Percentiles rank a stretch among this genome's conserved stretches.
Conservation (phyloP, 2,797 vertebrate species). For the Chaetodon trifasciatus region DNA sequence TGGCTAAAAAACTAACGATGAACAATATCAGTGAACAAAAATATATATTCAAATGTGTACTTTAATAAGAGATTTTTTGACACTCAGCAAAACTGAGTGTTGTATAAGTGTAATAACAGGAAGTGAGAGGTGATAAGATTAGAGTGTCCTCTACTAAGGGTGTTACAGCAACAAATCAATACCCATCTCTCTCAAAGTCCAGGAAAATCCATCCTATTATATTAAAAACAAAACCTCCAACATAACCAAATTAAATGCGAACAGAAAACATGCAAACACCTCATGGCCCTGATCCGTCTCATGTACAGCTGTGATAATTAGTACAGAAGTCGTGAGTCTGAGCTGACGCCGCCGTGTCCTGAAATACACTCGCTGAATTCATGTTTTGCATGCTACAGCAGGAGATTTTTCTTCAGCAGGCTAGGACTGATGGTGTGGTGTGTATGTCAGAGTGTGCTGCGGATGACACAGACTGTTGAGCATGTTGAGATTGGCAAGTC, state of each 20-base stretch:
- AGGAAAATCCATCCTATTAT: background rate
- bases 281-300: background rate
- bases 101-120: conserved; percentile 11
- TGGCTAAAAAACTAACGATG: background rate
- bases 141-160: conserved; percentile 18
- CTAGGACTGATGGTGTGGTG: conserved; percentile 38
- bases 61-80: background rate
- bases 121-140: conserved; percentile 25
- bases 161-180: conserved; percentile 45
- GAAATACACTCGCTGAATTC: conserved; percentile 26
- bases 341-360: conserved; percentile 2
- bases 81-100: conserved; percentile 16
- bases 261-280: background rate
- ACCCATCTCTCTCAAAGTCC: conserved; percentile 3
- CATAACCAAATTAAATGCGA: background rate
- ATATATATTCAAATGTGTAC: conserved; percentile 4
- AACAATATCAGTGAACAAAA: background rate
- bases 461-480: conserved; percentile 50
- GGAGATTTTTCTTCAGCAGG: conserved; percentile 31
- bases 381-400: conserved; percentile 14
- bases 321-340: background rate
- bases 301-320: conserved; percentile 1
- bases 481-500: conserved; percentile 52
- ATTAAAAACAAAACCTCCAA: conserved; percentile 10
- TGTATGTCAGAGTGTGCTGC: conserved; percentile 47